Conservation (phyloP, 2,888 invertebrate species). For the Ennomos erosarius region DNA sequence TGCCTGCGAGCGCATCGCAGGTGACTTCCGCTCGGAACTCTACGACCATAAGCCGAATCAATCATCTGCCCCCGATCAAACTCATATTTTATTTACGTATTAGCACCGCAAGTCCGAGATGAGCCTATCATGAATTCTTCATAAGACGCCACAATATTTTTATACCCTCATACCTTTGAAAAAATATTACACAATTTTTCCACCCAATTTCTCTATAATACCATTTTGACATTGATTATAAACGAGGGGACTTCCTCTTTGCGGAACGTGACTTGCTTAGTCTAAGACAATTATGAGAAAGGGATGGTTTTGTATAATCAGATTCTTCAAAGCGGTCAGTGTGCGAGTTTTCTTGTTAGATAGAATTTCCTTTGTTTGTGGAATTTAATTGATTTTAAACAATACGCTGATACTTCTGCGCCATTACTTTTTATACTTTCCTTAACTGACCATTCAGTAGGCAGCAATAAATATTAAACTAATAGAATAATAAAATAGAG, state of each 20-base stretch:
- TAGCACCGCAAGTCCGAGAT: slow-evolving; percentile 43
- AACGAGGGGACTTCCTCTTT: slow-evolving; percentile 49
- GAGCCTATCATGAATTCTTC: slow-evolving; percentile 45
- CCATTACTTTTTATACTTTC: slow-evolving; percentile 22
- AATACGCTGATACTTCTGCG: slow-evolving; percentile 24
- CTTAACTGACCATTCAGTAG: slow-evolving; percentile 28
- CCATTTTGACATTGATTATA: slow-evolving; percentile 53
- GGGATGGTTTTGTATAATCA: slow-evolving; percentile 56
- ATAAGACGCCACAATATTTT: slow-evolving; percentile 36
- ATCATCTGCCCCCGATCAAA: slow-evolving; percentile 46
- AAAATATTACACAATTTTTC: slow-evolving; percentile 46
- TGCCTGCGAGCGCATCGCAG: slow-evolving; percentile 35
- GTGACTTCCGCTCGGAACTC: slow-evolving; percentile 40
- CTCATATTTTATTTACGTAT: slow-evolving; percentile 53
- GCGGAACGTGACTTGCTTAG: slow-evolving; percentile 57
- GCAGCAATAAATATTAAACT: slow-evolving; percentile 1
- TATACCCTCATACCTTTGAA: slow-evolving; percentile 37
- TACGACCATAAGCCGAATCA: slow-evolving; percentile 44
- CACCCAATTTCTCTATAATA: slow-evolving; percentile 48
- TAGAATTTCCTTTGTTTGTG: slow-evolving; percentile 35
- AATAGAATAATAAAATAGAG: not conserved
- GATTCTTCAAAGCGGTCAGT: slow-evolving; percentile 56
- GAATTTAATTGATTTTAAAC: slow-evolving; percentile 34
- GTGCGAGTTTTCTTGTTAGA: slow-evolving; percentile 44
- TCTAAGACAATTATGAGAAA: slow-evolving; percentile 54